phyloP scores from a whole-genome alignment of 30 jellyfish, hydroid and myxozoan species.

The Cassiopea andromeda region DNA sequence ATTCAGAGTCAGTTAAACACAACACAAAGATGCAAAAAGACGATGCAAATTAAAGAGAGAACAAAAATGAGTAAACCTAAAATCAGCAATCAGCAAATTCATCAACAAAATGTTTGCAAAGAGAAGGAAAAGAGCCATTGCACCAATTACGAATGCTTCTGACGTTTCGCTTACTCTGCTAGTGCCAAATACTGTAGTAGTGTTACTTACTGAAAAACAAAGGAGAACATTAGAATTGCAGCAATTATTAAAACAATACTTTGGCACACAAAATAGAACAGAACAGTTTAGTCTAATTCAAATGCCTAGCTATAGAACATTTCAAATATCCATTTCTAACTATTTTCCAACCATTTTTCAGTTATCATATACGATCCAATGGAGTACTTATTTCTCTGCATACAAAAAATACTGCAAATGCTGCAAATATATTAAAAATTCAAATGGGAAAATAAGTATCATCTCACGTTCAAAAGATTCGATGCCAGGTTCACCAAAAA shows the following conservation, averaged over 20 bases:
- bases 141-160: conserved; percentile 52
- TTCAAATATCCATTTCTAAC: too few species aligned
- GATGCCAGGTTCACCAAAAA: conserved; percentile 63
- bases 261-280: not conserved
- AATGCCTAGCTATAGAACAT: too few species aligned
- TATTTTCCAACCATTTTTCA: too few species aligned
- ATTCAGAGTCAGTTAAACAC: too few species aligned
- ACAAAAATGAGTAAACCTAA: conserved; percentile 33
- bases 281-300: not conserved
- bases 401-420: too few species aligned
- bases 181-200: conserved; percentile 70
- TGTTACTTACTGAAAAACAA: conserved; percentile 16
- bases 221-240: not conserved
- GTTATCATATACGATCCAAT: too few species aligned
- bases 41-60: not conserved
- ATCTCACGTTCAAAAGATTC: conserved; percentile 44
- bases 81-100: conserved; percentile 71
- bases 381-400: too few species aligned
- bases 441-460: not conserved
- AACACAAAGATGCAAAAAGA: too few species aligned
- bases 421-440: not conserved
- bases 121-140: conserved; percentile 50
- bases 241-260: not conserved
- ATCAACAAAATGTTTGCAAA: conserved; percentile 73
- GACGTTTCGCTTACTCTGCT: not conserved